phyloP scores from a whole-genome alignment of 2,888 invertebrate species.

The Tinea semifulvella region DNA sequence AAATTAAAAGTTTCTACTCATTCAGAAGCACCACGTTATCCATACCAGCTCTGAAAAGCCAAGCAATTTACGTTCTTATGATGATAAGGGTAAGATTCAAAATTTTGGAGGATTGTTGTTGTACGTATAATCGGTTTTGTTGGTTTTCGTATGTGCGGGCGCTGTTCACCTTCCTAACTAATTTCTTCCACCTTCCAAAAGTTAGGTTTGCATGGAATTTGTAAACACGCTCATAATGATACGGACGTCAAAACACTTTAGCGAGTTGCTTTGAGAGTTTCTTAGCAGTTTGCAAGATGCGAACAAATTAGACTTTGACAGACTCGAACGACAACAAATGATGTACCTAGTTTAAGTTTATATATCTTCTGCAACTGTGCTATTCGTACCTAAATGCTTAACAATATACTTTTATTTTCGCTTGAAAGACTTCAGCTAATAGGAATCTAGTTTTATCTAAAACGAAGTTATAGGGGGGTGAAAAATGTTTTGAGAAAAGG shows the following conservation, averaged over 20 bases:
- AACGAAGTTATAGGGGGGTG: too few species aligned
- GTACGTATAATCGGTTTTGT: background rate
- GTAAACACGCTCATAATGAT: conserved; percentile 12
- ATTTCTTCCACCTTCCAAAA: conserved; percentile 13
- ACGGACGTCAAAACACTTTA: conserved; percentile 10
- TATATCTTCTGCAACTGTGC: too few species aligned
- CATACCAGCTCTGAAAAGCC: background rate
- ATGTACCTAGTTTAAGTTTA: too few species aligned
- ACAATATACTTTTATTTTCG: too few species aligned
- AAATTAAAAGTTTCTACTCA: conserved; percentile 14
- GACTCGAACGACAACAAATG: too few species aligned
- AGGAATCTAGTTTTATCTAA: too few species aligned
- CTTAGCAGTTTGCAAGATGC: too few species aligned
- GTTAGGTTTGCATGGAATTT: conserved; percentile 14
- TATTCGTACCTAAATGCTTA: too few species aligned
- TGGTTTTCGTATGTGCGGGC: conserved; percentile 10
- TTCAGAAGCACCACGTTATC: background rate
- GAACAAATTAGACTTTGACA: too few species aligned
- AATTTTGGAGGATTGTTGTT: background rate
- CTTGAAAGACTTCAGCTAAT: too few species aligned
- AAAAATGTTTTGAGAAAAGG: too few species aligned
- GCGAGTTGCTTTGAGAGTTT: conserved; percentile 1
- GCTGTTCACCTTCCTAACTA: conserved; percentile 10
- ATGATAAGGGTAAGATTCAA: background rate
- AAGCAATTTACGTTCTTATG: background rate